Conservation (phyloP, 2,113 vertebrate genomes). For the Dicentrarchus labrax region DNA sequence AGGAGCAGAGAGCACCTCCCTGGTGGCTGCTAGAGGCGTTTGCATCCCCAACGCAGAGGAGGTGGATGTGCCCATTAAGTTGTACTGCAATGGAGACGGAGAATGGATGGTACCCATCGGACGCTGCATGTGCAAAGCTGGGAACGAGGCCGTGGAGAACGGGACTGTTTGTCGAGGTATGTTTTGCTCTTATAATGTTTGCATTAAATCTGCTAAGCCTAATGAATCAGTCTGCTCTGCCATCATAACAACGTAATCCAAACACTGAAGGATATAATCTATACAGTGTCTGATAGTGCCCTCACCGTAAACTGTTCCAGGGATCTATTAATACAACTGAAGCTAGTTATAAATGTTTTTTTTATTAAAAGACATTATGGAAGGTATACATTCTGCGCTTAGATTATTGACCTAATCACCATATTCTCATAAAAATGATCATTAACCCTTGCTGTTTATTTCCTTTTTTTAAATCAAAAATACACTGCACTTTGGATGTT, state of each 20-base stretch:
- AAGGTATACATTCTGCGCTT: constrained; percentile 16
- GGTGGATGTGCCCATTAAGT: constrained; percentile 97
- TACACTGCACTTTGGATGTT: constrained; percentile 21
- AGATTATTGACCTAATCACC: constrained; percentile 20
- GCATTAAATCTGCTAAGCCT: constrained; percentile 52
- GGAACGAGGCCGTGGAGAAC: constrained; percentile 94
- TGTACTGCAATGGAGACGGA: constrained; percentile 97
- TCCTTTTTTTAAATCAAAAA: constrained; percentile 33
- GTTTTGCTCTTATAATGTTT: constrained; percentile 30
- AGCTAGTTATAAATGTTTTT: constrained; percentile 5
- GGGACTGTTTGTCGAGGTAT: constrained; percentile 96
- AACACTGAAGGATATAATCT: not conserved
- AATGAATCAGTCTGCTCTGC: constrained; percentile 8
- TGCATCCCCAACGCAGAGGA: constrained; percentile 96
- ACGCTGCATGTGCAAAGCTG: constrained; percentile 96
- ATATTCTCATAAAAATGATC: constrained; percentile 42
- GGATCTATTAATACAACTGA: constrained; percentile 31
- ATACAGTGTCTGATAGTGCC: constrained; percentile 12
- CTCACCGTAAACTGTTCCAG: not conserved
- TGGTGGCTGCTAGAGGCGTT: constrained; percentile 93
- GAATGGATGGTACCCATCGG: constrained; percentile 99
- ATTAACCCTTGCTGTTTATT: not conserved
- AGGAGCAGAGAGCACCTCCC: constrained; percentile 95
- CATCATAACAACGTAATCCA: constrained; percentile 33
- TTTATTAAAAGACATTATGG: constrained; percentile 23